Percentiles rank a stretch among this genome's conserved stretches.
These are phyloP conservation scores for Gallinago stenura DNA, from an alignment of 2,797 vertebrate genomes.

Conservation along the genomic window DNA sequence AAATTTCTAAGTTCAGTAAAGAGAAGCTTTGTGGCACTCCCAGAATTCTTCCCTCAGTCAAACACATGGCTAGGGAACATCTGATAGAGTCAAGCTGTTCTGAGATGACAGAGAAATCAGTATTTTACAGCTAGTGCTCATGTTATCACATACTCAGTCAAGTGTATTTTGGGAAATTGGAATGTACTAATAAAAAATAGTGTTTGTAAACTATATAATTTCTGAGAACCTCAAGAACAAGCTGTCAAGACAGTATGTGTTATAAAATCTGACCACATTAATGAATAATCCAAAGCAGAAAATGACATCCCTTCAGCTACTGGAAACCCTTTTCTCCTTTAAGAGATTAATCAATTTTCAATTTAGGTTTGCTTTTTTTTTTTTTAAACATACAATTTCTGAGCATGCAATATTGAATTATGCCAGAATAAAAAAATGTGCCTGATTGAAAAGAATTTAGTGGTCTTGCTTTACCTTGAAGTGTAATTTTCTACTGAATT, in stretches of 20 bases:
- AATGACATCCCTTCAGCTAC: neutral
- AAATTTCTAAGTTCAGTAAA: neutral
- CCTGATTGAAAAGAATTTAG: conserved; percentile 5
- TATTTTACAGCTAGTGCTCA: neutral
- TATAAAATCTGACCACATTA: neutral
- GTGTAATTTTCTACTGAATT: conserved; percentile 37
- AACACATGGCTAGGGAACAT: neutral
- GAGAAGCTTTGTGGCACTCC: neutral
- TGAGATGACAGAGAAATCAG: neutral
- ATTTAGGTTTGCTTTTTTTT: neutral
- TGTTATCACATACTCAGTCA: neutral
- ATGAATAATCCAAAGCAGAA: conserved; percentile 27
- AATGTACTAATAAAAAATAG: neutral
- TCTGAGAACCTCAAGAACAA: neutral
- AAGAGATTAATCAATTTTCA: conserved; percentile 31
- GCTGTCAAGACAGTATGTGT: neutral
- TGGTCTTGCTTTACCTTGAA: conserved; percentile 16
- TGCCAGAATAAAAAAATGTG: neutral
- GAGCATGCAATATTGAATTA: neutral
- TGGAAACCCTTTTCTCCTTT: neutral
- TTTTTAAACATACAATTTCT: neutral
- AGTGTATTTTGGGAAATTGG: neutral
- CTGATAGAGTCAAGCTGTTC: neutral
- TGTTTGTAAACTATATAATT: neutral
- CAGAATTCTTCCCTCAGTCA: neutral